Conservation (phyloP, 1,140 invertebrate species). For the Penaeus japonicus region DNA sequence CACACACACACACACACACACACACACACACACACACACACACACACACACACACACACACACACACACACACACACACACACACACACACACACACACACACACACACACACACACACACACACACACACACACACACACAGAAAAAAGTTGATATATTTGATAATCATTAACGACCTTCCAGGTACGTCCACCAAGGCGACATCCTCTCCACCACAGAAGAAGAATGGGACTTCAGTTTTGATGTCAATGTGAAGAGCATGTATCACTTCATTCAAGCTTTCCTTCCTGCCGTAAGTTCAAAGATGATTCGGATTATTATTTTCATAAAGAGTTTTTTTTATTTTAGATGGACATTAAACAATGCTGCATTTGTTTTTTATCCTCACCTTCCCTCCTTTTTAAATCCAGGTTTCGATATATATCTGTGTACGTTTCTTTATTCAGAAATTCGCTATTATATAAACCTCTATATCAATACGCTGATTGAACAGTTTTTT, state of each 20-base stretch:
- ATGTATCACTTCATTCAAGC: conserved; percentile 63
- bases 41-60: too few species aligned
- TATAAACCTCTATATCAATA: too few species aligned
- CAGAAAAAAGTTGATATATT: background rate
- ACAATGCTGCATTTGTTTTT: too few species aligned
- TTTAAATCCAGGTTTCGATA: too few species aligned
- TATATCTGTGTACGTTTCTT: too few species aligned
- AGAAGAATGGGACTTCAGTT: conserved; percentile 64
- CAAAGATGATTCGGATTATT: background rate
- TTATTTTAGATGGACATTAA: background rate
- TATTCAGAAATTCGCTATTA: too few species aligned
- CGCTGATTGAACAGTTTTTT: too few species aligned
- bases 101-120: background rate
- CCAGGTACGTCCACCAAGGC: conserved; percentile 63
- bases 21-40: too few species aligned
- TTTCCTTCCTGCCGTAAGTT: conserved; percentile 62
- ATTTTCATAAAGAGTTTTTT: too few species aligned
- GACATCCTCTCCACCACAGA: conserved; percentile 64
- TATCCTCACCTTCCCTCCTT: too few species aligned
- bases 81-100: background rate
- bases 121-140: too few species aligned
- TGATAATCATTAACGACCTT: background rate
- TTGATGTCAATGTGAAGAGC: conserved; percentile 67
- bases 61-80: background rate
- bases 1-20: too few species aligned